Base-by-base conservation (phyloP, 2,888 invertebrate genomes). In the Morpho achilles region DNA sequence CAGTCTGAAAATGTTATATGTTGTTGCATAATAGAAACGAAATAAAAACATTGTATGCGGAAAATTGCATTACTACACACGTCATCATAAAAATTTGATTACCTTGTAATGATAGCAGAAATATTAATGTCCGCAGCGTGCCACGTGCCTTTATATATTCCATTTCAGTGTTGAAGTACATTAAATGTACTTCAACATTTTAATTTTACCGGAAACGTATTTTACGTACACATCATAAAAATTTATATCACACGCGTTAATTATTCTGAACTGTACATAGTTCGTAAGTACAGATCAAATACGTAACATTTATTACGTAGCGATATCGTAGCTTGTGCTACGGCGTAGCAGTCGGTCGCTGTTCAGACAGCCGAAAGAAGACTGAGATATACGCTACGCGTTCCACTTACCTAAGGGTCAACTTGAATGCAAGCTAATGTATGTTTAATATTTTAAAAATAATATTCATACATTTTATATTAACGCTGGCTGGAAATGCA, bases 91-190 rank as follows among this genome's bases (percentile, higher is more conserved):
- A 56, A 43, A 43, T 47, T 41, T 47, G 22, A 48, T 61, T 62
- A 66, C 65, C 65, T 66, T 66, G 65, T 23, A 63, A 44, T 40
- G 58, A 51, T 32, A 66, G 58, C 52, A 66, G 62, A 56, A 66
- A 62, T 56, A 62, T 49, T 60, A 60, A 53, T 56, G 52, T 66
- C 60, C 60, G 59, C 55, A 61, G 53, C 50, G 61, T 49, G 8
- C 59, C 62, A 60, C 62, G 56, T 56, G 56, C 51, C 49, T 56
- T 56, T 10, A 56, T 50, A 39, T 44, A 49, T 39, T 39, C 55
- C 55, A 50, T 55, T 43, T 49, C 49, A 9, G 16, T 42, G 55
- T n/a, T 44, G 55, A 16, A 55, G 44, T 50, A 48, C 10, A 44
- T 54, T n/a, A n/a, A n/a, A n/a, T n/a, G n/a, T n/a, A n/a, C n/a